Percentiles rank a stretch among this genome's conserved stretches.
phyloP scores from a whole-genome alignment of 1,140 invertebrate genomes.

The Drosophila prosaltans region DNA sequence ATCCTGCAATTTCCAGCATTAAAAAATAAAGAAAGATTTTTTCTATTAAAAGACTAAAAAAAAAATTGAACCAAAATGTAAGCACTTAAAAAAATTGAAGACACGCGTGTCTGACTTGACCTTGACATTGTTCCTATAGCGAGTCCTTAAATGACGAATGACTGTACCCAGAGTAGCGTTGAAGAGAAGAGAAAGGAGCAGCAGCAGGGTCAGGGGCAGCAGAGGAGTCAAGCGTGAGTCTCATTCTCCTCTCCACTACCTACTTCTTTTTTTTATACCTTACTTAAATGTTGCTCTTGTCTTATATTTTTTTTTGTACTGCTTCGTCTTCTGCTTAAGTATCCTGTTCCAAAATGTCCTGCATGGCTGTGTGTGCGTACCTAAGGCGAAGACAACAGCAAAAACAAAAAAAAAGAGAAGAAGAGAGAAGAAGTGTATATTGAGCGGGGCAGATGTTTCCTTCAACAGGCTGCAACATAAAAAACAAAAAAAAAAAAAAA shows the following conservation, averaged over 20 bases:
- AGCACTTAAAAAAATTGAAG: slow-evolving; percentile 17
- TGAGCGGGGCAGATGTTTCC: slow-evolving; percentile 42
- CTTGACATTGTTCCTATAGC: slow-evolving; percentile 39
- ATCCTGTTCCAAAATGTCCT: slow-evolving; percentile 31
- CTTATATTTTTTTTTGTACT: not conserved
- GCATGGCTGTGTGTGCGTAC: slow-evolving; percentile 9
- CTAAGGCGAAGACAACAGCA: slow-evolving; percentile 16
- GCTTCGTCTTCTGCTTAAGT: slow-evolving; percentile 11
- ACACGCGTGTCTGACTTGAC: slow-evolving; percentile 22
- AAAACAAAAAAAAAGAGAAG: not conserved
- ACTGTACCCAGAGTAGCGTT: not conserved
- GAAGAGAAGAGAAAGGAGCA: not conserved
- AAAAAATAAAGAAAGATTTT: slow-evolving; percentile 21
- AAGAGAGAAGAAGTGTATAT: slow-evolving; percentile 18
- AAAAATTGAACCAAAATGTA: slow-evolving; percentile 8
- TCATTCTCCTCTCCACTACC: not conserved
- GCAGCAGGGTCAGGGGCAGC: not conserved
- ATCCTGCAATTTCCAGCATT: slow-evolving; percentile 29
- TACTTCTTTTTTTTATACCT: slow-evolving; percentile 14
- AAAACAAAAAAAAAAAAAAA: too few species aligned
- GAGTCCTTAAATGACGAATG: slow-evolving; percentile 12
- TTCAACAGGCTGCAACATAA: slow-evolving; percentile 26
- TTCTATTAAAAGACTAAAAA: slow-evolving; percentile 36
- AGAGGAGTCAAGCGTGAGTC: slow-evolving; percentile 16
- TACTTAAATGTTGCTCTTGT: slow-evolving; percentile 21